A percentile compares a stretch with the other conserved stretches of the same genome.
phyloP scores from a whole-genome alignment of 2,888 invertebrate species.

The Pardosa pseudoannulata region DNA sequence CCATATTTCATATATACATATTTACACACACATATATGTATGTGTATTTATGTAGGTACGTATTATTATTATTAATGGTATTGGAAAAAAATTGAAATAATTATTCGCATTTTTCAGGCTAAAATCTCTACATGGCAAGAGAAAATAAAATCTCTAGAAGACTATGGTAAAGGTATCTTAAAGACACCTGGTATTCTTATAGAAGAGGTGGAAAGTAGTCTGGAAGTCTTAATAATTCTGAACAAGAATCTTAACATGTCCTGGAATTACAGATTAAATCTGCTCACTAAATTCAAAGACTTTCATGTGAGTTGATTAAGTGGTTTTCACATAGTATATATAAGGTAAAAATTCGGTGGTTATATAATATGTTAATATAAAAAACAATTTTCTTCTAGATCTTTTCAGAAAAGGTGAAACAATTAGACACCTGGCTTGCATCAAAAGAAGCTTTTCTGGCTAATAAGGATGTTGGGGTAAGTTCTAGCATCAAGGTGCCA shows the following conservation, averaged over 20 bases:
- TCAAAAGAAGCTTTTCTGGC: conserved; percentile 96
- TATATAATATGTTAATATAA: no score
- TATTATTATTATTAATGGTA: no score
- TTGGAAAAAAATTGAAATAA: no score
- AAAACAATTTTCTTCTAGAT: conserved; percentile 78
- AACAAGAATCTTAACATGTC: conserved; percentile 20
- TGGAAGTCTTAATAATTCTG: conserved; percentile 26
- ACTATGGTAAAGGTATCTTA: conserved; percentile 26
- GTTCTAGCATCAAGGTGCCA: no score
- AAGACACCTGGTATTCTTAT: neutral
- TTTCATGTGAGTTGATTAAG: conserved; percentile 28
- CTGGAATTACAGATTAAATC: conserved; percentile 40
- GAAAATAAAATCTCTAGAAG: conserved; percentile 40
- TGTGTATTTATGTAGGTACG: no score
- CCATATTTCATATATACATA: no score
- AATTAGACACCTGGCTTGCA: conserved; percentile 94
- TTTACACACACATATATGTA: no score
- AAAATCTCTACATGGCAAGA: conserved; percentile 35
- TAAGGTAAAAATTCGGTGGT: no score
- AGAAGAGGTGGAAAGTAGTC: conserved; percentile 21
- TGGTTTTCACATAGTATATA: neutral
- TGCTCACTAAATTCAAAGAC: conserved; percentile 35
- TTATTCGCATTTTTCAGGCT: conserved; percentile 41
- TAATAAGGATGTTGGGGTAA: conserved; percentile 92
- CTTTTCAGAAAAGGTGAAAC: conserved; percentile 90